These are phyloP conservation scores for Sebastes baramenuke DNA, from an alignment of 2,797 vertebrate genomes.

Conservation along the genomic window DNA sequence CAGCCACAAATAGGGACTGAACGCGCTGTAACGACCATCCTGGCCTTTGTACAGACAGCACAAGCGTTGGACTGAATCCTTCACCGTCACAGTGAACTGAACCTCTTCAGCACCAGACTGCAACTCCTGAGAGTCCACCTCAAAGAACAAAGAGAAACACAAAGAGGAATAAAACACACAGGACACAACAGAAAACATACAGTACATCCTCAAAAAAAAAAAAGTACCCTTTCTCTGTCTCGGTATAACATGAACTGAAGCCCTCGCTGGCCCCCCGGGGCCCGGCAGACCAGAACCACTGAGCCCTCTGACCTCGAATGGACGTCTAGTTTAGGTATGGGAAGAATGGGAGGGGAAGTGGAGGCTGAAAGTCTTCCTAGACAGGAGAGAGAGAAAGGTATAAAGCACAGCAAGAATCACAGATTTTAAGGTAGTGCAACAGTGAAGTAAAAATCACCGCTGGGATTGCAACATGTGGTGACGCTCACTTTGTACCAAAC, in stretches of 20 bases:
- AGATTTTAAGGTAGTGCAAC: constrained; percentile 1
- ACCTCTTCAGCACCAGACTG: constrained; percentile 20
- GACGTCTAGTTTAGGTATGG: constrained; percentile 50
- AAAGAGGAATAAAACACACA: not conserved
- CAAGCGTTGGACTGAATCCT: constrained; percentile 28
- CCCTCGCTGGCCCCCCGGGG: constrained; percentile 52
- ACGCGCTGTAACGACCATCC: constrained; percentile 49
- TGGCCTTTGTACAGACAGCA: constrained; percentile 72
- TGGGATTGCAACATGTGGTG: not conserved
- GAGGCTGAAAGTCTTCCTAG: constrained; percentile 52
- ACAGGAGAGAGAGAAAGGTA: not conserved
- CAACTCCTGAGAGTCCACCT: constrained; percentile 55
- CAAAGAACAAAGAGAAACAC: not conserved
- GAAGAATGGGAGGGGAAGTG: constrained; percentile 16
- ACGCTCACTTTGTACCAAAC: not conserved
- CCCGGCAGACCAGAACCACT: constrained; percentile 59
- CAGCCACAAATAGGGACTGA: constrained; percentile 70
- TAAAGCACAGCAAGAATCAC: not conserved
- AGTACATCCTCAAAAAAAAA: not conserved
- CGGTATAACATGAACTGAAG: constrained; percentile 58
- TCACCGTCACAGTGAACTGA: constrained; percentile 50
- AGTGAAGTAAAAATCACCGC: not conserved
- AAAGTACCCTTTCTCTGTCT: constrained; percentile 28
- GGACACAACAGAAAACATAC: not conserved
- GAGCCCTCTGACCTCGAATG: constrained; percentile 4